Conservation (phyloP, 2,113 vertebrate species). For the Apaloderma vittatum region DNA sequence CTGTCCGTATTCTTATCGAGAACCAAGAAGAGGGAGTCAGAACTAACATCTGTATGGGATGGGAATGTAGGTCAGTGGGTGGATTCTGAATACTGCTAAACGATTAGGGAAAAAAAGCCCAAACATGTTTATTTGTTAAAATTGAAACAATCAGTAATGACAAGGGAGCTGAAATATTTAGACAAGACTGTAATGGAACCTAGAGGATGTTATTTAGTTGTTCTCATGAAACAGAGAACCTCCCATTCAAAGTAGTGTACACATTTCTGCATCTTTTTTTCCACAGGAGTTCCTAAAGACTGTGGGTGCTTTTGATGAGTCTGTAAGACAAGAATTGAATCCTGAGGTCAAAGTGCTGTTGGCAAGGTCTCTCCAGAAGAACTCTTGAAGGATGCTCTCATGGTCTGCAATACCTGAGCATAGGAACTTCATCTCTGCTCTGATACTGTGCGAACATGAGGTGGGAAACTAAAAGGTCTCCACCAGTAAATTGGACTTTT, state of each 20-base stretch:
- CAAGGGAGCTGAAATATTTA: constrained; percentile 82
- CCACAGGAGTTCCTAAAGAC: not conserved
- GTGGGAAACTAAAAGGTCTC: not conserved
- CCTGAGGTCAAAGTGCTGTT: not conserved
- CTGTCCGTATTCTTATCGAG: constrained; percentile 42
- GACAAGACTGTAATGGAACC: constrained; percentile 78
- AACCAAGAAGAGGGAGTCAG: not conserved
- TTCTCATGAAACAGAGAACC: constrained; percentile 66
- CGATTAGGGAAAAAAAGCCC: constrained; percentile 59
- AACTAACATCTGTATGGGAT: constrained; percentile 84
- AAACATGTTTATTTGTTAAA: constrained; percentile 84
- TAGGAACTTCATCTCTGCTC: not conserved
- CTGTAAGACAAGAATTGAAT: not conserved
- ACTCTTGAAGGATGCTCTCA: not conserved
- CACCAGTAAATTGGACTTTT: not conserved
- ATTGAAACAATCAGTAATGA: constrained; percentile 84
- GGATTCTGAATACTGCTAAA: constrained; percentile 75
- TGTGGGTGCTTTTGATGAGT: not conserved
- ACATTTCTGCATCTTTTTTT: constrained; percentile 55
- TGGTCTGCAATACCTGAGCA: not conserved
- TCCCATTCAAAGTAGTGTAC: constrained; percentile 50
- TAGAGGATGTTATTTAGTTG: constrained; percentile 63
- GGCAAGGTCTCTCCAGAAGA: not conserved
- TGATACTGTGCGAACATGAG: not conserved
- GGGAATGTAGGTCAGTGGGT: constrained; percentile 81